phyloP scores from a whole-genome alignment of 1,140 invertebrate species.

The Saccostrea glomerata region DNA sequence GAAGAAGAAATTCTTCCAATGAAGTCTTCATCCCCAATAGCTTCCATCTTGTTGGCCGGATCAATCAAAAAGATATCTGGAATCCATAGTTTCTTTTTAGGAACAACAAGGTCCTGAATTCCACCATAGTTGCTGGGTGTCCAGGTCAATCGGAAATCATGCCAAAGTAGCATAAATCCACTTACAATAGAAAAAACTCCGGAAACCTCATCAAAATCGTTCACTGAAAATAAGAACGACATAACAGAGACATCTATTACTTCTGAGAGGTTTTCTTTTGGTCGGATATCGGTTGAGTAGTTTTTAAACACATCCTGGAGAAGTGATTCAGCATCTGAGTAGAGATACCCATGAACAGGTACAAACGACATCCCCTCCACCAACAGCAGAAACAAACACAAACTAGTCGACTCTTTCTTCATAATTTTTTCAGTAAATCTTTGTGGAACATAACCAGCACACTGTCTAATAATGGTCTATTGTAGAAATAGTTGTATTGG shows the following conservation, averaged over 20 bases:
- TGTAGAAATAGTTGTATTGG: too few species aligned
- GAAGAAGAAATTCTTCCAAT: not conserved
- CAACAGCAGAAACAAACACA: not conserved
- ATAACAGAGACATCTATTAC: not conserved
- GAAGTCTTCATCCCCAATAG: not conserved
- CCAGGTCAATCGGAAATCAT: not conserved
- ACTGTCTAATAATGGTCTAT: too few species aligned
- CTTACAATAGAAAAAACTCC: not conserved
- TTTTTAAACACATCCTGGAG: not conserved
- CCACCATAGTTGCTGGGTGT: conserved; percentile 17
- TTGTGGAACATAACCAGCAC: too few species aligned
- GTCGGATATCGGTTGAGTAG: not conserved
- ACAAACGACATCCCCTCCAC: not conserved
- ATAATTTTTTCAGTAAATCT: not conserved
- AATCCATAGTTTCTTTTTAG: conserved; percentile 6
- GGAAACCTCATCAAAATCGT: conserved; percentile 32
- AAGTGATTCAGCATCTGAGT: not conserved
- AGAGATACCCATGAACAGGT: not conserved
- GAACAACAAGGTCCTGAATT: not conserved
- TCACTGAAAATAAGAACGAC: not conserved
- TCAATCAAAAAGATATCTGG: conserved; percentile 2
- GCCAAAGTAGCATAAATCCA: not conserved
- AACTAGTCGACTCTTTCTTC: not conserved
- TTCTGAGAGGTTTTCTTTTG: not conserved
- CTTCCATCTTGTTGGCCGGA: not conserved